Conservation (phyloP, 2,797 vertebrate species). For the Xenentodon cancila region DNA sequence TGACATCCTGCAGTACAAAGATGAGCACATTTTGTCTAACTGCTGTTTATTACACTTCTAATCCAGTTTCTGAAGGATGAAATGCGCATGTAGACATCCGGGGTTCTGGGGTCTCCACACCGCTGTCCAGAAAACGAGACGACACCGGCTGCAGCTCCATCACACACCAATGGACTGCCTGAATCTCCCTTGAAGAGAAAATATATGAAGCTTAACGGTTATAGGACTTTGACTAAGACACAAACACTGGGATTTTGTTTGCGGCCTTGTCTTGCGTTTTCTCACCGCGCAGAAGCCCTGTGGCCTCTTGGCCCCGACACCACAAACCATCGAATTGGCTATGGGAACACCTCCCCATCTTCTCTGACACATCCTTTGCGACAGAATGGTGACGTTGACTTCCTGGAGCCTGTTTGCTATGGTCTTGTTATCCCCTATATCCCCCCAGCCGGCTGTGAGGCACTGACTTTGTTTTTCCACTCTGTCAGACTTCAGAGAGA, state of each 20-base stretch:
- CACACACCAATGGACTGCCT: slow-evolving; percentile 81
- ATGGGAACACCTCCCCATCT: slow-evolving; percentile 49
- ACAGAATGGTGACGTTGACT: slow-evolving; percentile 68
- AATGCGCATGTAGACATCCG: slow-evolving; percentile 82
- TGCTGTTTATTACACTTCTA: slow-evolving; percentile 38
- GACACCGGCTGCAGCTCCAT: slow-evolving; percentile 66
- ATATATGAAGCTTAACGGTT: neutral
- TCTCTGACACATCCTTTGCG: slow-evolving; percentile 19
- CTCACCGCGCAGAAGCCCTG: slow-evolving; percentile 77
- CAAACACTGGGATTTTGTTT: neutral
- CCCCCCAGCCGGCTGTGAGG: slow-evolving; percentile 75
- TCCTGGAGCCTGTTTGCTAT: slow-evolving; percentile 69
- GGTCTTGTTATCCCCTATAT: slow-evolving; percentile 60
- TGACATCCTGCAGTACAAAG: too few relatives aligned
- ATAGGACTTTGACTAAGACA: neutral
- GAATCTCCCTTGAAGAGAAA: slow-evolving; percentile 78
- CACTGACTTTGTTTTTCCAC: slow-evolving; percentile 27
- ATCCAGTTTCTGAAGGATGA: slow-evolving; percentile 77
- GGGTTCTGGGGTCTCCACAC: slow-evolving; percentile 75
- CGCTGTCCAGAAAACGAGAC: slow-evolving; percentile 80
- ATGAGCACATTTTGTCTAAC: slow-evolving; percentile 10
- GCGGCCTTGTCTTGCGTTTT: neutral
- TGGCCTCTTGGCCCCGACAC: neutral
- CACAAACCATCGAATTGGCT: slow-evolving; percentile 63
- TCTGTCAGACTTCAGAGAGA: slow-evolving; percentile 30